Evolutionary conservation across 2,888 invertebrate species (phyloP), one percentile per base, ranked within the genome.

Genomic region (Orgyia antiqua): DNA sequence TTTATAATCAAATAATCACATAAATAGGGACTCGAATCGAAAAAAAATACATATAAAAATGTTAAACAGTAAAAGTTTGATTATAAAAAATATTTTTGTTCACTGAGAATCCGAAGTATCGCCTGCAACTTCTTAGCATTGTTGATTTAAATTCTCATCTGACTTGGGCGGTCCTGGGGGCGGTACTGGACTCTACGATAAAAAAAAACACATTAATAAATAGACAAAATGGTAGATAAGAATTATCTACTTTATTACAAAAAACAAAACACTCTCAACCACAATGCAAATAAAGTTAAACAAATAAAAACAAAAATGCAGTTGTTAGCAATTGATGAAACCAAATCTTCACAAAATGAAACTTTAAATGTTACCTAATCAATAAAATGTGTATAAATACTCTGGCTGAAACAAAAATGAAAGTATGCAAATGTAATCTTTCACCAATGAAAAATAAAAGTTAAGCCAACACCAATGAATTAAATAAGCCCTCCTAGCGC

Each of bases 71-170:
- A 51, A 70, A 71, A 58, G 71, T 59, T 68, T 74, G 53, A 52
- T 67, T 60, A 63, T 48, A 61, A 65, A 62, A 50, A 51, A 61
- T 61, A 60, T 58, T 58, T 52, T 58, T 48, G 43, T 51, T 43
- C 39, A 36, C 46, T 47, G 46, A 59, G 45, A 57, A 58, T 48
- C 39, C 38, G 36, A 51, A 45, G 32, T 48, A 39, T 47, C 32
- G 42, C 42, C 36, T 30, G 23, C 25, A 39, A 45, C 41, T 45
- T 55, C 61, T 51, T 88, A 88, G 80, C 80, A 88, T 68, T 89
- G 88, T 65, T 91, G 90, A 82, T 92, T 92, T 82, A 92, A 88
- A 86, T 92, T 92, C 73, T 91, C 92, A 70, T 93, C 93, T 56
- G 92, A 89, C 61, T 90, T 90, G 67, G 90, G 89, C 69, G 84